Evolutionary conservation across 2,113 vertebrate species (phyloP).

Genomic region (Calyptommatus sinebrachiatus): DNA sequence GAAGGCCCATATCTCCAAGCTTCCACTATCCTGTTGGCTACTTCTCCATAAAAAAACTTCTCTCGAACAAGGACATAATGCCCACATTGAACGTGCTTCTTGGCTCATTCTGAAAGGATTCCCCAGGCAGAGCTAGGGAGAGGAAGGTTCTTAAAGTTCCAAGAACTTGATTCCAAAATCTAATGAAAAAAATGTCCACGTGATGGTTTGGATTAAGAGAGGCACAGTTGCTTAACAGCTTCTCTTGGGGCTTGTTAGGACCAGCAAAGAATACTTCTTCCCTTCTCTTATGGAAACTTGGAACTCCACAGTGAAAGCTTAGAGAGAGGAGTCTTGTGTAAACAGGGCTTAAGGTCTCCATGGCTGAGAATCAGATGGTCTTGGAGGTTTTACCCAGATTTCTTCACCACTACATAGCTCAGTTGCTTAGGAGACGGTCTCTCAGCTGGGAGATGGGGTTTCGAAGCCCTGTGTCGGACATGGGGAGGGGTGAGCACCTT

Average conservation of each 20-base stretch:
- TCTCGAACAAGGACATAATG: neutral
- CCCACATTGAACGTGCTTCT: neutral
- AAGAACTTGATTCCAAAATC: neutral
- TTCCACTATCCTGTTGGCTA: neutral
- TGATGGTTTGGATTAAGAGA: neutral
- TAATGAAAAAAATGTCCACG: slow-evolving; percentile 5
- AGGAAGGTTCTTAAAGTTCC: neutral
- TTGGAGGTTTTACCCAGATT: neutral
- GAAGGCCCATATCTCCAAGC: neutral
- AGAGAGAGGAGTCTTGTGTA: neutral
- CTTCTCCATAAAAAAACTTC: neutral
- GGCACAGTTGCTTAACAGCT: neutral
- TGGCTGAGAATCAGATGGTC: neutral
- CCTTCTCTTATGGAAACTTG: slow-evolving; percentile 4
- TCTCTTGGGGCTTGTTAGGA: neutral
- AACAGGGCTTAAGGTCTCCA: neutral
- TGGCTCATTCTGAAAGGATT: neutral
- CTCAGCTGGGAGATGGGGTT: no score
- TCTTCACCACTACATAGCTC: no score
- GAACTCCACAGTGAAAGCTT: neutral
- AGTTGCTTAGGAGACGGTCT: no score
- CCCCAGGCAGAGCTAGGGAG: neutral
- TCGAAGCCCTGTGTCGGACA: no score
- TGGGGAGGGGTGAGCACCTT: no score
- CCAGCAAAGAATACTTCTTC: neutral